Evolutionary conservation across 2,113 vertebrate genomes (phyloP).

Genomic region (Martes martes): DNA sequence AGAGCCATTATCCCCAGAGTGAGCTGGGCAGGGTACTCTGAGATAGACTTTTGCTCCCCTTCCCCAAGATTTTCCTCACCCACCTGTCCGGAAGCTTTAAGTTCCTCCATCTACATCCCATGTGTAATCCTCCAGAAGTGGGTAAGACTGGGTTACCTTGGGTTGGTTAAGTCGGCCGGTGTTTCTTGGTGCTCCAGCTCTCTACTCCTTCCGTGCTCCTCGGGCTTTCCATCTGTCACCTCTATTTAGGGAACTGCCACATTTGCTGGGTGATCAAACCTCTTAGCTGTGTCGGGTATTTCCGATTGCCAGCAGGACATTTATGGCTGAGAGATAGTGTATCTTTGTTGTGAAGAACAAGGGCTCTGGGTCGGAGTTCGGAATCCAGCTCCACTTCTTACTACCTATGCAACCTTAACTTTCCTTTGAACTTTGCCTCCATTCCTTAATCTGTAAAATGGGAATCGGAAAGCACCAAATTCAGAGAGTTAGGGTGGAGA

Average conservation of each 20-base stretch:
- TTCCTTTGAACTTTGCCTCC: neutral
- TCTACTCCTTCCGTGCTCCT: neutral
- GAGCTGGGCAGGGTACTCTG: neutral
- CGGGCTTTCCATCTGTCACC: neutral
- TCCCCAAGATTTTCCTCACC: no score
- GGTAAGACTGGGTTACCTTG: neutral
- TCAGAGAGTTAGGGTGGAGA: neutral
- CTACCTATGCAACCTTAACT: neutral
- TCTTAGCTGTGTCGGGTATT: neutral
- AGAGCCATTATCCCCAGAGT: neutral
- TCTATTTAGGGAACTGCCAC: neutral
- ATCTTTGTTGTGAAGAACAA: neutral
- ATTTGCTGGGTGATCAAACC: neutral
- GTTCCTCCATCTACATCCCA: neutral
- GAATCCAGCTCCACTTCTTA: neutral
- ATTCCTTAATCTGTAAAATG: neutral
- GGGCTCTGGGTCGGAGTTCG: neutral
- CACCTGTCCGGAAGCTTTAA: neutral
- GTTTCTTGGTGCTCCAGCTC: neutral
- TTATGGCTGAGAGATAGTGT: neutral
- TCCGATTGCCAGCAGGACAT: neutral
- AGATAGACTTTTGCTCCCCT: neutral
- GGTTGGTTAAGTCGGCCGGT: neutral
- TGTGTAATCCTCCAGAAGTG: neutral
- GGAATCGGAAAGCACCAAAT: neutral